phyloP scores from a whole-genome alignment of 2,888 invertebrate species.

The Rhagium mordax region DNA sequence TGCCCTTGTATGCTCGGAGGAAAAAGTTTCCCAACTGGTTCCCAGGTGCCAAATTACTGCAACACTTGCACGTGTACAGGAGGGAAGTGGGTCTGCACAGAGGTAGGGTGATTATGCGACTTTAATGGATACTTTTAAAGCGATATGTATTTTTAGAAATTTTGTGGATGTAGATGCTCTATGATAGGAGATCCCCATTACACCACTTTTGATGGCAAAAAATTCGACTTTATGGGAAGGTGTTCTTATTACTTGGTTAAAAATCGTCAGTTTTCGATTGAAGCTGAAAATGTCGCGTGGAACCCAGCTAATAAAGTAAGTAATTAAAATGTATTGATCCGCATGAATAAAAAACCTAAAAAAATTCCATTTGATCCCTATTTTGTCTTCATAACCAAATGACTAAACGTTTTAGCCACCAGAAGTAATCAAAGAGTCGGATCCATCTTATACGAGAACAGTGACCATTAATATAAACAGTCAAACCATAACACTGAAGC shows the following conservation, averaged over 20 bases:
- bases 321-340: constrained; percentile 14
- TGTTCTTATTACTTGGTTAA: constrained; percentile 89
- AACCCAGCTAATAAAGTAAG: constrained; percentile 81
- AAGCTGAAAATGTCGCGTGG: constrained; percentile 90
- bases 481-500: constrained; percentile 79
- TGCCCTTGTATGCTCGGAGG: constrained; percentile 89
- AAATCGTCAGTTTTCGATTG: constrained; percentile 78
- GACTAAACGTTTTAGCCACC: constrained; percentile 68
- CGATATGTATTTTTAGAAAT: constrained; percentile 57
- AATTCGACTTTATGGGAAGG: constrained; percentile 92
- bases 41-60: constrained; percentile 83
- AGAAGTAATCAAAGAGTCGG: constrained; percentile 71
- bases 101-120: constrained; percentile 66
- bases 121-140: not conserved
- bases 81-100: constrained; percentile 87
- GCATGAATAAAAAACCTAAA: no score
- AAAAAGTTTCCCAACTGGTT: constrained; percentile 80
- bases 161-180: constrained; percentile 88
- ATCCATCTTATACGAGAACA: constrained; percentile 90
- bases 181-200: constrained; percentile 94
- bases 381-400: no score
- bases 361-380: no score
- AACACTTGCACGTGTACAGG: constrained; percentile 86
- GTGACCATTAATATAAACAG: constrained; percentile 76
- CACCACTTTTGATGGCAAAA: constrained; percentile 89